These are phyloP conservation scores for Drosophila nebulosa DNA, from an alignment of 1,140 invertebrate genomes.

Conservation along the genomic window DNA sequence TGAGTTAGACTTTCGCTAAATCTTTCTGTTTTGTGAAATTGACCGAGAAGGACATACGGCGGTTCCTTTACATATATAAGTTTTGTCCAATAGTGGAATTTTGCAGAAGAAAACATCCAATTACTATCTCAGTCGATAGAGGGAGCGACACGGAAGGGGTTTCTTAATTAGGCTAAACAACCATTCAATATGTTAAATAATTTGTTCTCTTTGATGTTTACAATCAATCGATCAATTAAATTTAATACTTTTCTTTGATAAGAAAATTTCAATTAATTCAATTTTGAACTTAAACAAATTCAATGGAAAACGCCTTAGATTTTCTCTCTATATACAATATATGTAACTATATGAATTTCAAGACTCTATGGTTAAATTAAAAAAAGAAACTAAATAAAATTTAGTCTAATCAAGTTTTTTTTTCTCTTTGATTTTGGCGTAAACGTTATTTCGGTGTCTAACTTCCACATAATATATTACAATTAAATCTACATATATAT, in stretches of 20 bases:
- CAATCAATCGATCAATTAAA: slow-evolving; percentile 24
- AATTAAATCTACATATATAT: slow-evolving; percentile 32
- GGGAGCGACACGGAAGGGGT: no score
- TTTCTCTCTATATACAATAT: slow-evolving; percentile 11
- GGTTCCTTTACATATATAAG: no score
- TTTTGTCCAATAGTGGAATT: no score
- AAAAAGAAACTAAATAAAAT: neutral
- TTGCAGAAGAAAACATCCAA: no score
- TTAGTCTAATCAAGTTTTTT: slow-evolving; percentile 37
- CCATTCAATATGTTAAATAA: neutral
- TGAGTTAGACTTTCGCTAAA: no score
- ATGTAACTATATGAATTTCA: slow-evolving; percentile 22
- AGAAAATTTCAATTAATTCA: slow-evolving; percentile 17
- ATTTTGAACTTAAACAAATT: slow-evolving; percentile 22
- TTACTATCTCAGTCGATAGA: no score
- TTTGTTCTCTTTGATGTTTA: neutral
- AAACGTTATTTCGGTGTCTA: slow-evolving; percentile 59
- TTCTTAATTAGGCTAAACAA: slow-evolving; percentile 13
- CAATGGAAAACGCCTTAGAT: neutral
- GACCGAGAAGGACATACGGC: no score
- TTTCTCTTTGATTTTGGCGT: slow-evolving; percentile 48
- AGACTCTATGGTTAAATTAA: slow-evolving; percentile 41
- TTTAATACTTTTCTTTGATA: slow-evolving; percentile 1
- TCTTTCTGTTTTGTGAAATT: no score
- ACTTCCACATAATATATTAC: slow-evolving; percentile 39